Evolutionary conservation across 2,888 invertebrate species (phyloP).

Genomic region (Drosophila atripex): DNA sequence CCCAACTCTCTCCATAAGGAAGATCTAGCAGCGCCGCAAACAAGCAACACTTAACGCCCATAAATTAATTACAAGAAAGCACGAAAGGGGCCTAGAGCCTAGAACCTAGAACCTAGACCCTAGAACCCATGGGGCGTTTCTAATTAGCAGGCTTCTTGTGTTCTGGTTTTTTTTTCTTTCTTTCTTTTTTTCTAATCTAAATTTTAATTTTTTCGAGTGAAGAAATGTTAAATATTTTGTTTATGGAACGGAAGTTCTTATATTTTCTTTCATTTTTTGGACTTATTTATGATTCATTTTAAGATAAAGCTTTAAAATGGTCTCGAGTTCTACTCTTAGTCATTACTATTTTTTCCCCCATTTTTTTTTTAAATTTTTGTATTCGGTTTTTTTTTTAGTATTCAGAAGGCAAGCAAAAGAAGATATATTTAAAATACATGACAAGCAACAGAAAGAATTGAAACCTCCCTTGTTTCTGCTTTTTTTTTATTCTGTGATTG

Average conservation of each 20-base stretch:
- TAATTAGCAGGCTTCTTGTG: constrained; percentile 10
- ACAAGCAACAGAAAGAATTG: constrained; percentile 49
- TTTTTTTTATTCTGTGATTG: constrained; percentile 41
- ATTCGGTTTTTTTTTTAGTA: constrained; percentile 38
- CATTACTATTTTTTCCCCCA: too few relatives aligned
- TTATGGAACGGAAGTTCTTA: too few relatives aligned
- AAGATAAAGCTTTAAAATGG: too few relatives aligned
- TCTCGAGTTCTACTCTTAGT: too few relatives aligned
- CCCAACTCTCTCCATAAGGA: background rate
- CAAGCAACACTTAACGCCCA: constrained; percentile 77
- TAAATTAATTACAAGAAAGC: constrained; percentile 60
- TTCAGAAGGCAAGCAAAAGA: constrained; percentile 53
- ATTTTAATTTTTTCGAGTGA: too few relatives aligned
- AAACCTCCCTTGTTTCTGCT: background rate
- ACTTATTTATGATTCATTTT: too few relatives aligned
- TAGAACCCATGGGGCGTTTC: constrained; percentile 20
- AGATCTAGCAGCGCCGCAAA: constrained; percentile 39
- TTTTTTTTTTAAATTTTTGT: background rate
- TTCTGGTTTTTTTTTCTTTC: too few relatives aligned
- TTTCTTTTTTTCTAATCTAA: too few relatives aligned
- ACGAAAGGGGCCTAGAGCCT: constrained; percentile 35
- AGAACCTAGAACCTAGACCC: too few relatives aligned
- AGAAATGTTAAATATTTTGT: too few relatives aligned
- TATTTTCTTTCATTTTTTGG: too few relatives aligned
- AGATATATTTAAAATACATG: constrained; percentile 70